Conservation (phyloP, 2,888 invertebrate species). For the Tinea trinotella region DNA sequence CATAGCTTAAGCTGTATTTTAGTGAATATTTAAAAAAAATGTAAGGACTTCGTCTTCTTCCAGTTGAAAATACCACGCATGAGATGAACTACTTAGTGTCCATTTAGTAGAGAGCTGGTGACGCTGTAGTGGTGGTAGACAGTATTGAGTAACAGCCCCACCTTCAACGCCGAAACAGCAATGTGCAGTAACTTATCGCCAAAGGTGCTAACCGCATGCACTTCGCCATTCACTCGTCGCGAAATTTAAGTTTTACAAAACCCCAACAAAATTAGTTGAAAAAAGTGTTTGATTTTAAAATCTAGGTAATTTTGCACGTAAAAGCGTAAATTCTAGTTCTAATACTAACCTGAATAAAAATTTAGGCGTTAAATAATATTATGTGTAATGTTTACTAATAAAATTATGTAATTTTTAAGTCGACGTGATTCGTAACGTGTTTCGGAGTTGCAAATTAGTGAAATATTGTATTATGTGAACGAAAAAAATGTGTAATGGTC, state of each 20-base stretch:
- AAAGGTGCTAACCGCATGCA: background rate
- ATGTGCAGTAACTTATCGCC: slow-evolving; percentile 19
- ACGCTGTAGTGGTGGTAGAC: slow-evolving; percentile 25
- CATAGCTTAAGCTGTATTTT: too few relatives aligned
- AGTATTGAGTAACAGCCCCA: slow-evolving; percentile 27
- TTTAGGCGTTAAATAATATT: background rate
- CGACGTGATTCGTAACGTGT: background rate
- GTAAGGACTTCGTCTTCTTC: too few relatives aligned
- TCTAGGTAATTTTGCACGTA: too few relatives aligned
- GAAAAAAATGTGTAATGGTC: too few relatives aligned
- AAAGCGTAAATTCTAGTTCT: too few relatives aligned
- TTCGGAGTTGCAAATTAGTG: slow-evolving; percentile 1
- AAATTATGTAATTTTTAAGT: slow-evolving; percentile 19
- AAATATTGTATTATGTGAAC: background rate
- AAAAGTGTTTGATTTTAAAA: too few relatives aligned
- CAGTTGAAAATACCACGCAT: too few relatives aligned
- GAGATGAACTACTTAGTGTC: too few relatives aligned
- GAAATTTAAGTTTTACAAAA: background rate
- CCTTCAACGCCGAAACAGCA: slow-evolving; percentile 21
- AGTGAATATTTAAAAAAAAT: too few relatives aligned
- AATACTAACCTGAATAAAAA: too few relatives aligned
- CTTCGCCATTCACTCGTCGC: slow-evolving; percentile 6
- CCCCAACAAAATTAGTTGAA: too few relatives aligned
- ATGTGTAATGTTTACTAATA: slow-evolving; percentile 20
- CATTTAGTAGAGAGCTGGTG: slow-evolving; percentile 13